Base-by-base conservation (phyloP, 2,113 vertebrate species). In the Etheostoma spectabile region DNA sequence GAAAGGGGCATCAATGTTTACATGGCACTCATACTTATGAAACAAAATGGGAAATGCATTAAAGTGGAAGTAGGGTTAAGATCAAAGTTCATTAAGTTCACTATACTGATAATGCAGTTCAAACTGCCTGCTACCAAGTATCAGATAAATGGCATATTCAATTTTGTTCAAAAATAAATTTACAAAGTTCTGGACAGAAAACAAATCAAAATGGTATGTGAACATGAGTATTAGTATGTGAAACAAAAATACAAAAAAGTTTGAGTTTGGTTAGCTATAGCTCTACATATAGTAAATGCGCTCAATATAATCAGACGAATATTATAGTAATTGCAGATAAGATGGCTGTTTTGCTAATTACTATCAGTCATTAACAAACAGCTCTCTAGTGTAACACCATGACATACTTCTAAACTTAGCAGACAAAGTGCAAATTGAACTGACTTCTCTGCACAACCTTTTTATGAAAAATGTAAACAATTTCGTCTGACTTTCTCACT, bases 401-500 rank as follows among this genome's bases (percentile, higher is more conserved):
- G 42, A 57, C 33, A 65, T 35, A 33, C 35, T 21, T 18, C 3
- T 38, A 1, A 66, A 61, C 53, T 65, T 63, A 72, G 18, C 22
- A 49, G 19, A n/a, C 56, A 61, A 46, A 61, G 55, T 48, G 19
- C 19, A 51, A 69, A 64, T 51, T 46, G 22, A 51, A 15, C 42
- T 70, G 66, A 66, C 24, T 16, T 27, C n/a, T 60, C 0, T 78
- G 52, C 48, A 61, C 14, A 70, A 63, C 24, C 8, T 38, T 52
- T 38, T 49, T 30, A 65, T 63, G 61, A 70, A 38, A 62, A 76
- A 71, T 73, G n/a, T 48, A 42, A 56, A 33, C 11, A 74, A 19
- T 74, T 60, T 52, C 57, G 24, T 73, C 35, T 88, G 68, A 83
- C 51, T 38, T 74, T 12, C 80, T 79, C 76, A 75, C 83, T 87